These are phyloP conservation scores for Drosophila melanocephala DNA, from an alignment of 2,888 invertebrate genomes.

Conservation along the genomic window DNA sequence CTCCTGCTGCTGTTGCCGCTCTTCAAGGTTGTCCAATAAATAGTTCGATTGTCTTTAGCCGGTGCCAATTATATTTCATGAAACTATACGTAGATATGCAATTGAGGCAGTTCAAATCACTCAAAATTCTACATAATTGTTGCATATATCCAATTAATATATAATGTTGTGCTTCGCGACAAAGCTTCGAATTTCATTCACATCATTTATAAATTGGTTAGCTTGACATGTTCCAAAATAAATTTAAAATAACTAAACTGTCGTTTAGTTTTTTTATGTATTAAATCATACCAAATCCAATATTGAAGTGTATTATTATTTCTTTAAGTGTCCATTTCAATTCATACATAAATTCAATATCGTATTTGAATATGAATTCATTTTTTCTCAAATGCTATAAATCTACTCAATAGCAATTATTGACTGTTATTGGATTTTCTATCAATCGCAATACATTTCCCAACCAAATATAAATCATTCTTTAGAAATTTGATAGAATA, in stretches of 20 bases:
- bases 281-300: no score
- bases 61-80: background rate
- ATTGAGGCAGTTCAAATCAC: background rate
- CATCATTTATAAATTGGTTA: background rate
- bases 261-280: background rate
- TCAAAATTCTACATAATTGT: background rate
- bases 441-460: background rate
- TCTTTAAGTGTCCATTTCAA: background rate
- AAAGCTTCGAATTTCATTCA: background rate
- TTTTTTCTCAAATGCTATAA: background rate
- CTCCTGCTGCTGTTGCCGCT: slow-evolving; percentile 18
- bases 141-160: background rate
- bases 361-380: background rate
- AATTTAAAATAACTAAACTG: background rate
- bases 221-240: background rate
- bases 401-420: background rate
- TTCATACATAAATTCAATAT: background rate
- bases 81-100: background rate
- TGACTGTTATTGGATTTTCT: background rate
- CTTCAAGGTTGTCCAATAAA: slow-evolving; percentile 27
- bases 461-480: background rate
- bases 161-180: background rate
- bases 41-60: background rate
- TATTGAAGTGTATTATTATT: background rate
- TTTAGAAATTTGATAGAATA: background rate